These are phyloP conservation scores for Aegithalos caudatus DNA, from an alignment of 2,113 vertebrate genomes.

Conservation along the genomic window DNA sequence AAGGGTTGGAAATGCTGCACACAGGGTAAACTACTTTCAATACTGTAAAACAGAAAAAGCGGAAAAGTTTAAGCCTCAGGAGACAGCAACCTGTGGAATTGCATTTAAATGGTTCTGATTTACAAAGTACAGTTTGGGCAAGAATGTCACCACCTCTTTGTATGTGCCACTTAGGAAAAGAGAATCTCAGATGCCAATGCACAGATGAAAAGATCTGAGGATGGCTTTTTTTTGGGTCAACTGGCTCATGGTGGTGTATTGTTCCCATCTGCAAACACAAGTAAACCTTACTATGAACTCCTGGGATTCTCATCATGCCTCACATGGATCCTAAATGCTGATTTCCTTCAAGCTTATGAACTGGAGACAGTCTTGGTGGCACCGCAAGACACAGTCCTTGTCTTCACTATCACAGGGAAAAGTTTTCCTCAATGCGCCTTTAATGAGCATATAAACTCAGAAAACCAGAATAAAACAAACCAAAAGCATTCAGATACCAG, in stretches of 20 bases:
- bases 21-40: neutral
- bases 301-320: neutral
- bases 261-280: neutral
- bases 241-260: neutral
- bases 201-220: neutral
- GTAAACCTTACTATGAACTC: neutral
- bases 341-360: neutral
- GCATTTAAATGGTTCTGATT: neutral
- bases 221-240: neutral
- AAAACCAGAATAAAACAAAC: neutral
- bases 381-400: neutral
- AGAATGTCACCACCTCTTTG: neutral
- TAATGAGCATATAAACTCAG: neutral
- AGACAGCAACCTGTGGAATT: neutral
- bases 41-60: neutral
- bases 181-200: neutral
- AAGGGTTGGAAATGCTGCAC: neutral
- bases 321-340: neutral
- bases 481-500: neutral
- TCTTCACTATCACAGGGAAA: neutral
- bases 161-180: neutral
- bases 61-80: neutral
- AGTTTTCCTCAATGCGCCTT: neutral
- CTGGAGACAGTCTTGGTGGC: neutral
- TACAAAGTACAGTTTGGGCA: neutral